Percentiles rank a stretch among this genome's conserved stretches.
Conservation (phyloP, 2,797 vertebrate species). For the Hirundo rustica region DNA sequence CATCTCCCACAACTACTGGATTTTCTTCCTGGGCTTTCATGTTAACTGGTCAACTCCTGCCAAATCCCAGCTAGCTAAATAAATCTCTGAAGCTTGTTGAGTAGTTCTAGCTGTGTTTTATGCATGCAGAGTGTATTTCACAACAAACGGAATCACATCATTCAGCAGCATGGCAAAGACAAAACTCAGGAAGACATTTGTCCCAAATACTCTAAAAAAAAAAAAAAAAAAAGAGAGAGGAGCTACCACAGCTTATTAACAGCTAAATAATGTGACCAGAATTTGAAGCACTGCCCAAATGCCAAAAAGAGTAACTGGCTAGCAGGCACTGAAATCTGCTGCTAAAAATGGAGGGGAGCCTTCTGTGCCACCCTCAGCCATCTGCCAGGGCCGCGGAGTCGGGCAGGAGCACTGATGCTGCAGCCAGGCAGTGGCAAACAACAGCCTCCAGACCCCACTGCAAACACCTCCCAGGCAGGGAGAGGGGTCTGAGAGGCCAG, state of each 20-base stretch:
- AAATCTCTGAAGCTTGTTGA: background rate
- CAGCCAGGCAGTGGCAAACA: background rate
- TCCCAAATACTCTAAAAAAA: background rate
- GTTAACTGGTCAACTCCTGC: constrained; percentile 35
- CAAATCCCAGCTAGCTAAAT: constrained; percentile 5
- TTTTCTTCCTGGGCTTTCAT: constrained; percentile 45
- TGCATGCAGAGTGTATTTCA: background rate
- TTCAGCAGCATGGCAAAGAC: background rate
- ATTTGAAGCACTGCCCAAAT: background rate
- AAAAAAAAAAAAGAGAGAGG: too few relatives aligned
- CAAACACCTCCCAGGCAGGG: background rate
- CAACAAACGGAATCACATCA: background rate
- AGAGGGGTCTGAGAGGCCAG: background rate
- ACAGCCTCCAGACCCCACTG: background rate
- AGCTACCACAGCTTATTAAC: background rate
- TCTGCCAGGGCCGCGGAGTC: background rate
- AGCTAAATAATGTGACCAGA: background rate
- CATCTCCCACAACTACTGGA: constrained; percentile 22
- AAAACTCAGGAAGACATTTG: background rate
- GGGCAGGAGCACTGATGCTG: fast-evolving
- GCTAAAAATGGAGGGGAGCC: background rate
- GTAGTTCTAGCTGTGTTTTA: background rate
- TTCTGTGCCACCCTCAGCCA: background rate
- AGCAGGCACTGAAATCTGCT: background rate
- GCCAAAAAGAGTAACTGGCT: background rate